phyloP scores from a whole-genome alignment of 1,140 invertebrate species.

The Drosophila dunni region DNA sequence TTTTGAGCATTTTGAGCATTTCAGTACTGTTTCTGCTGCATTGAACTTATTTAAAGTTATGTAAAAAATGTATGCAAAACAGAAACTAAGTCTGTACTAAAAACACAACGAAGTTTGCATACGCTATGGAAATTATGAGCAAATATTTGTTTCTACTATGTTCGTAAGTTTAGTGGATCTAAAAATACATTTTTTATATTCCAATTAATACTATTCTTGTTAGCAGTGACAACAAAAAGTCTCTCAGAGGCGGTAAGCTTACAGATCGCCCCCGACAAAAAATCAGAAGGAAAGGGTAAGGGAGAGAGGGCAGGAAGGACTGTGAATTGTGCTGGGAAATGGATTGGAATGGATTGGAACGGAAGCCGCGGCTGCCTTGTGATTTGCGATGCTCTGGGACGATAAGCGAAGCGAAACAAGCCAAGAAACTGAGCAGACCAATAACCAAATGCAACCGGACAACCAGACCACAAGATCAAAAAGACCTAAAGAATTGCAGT shows the following conservation, averaged over 20 bases:
- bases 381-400: conserved; percentile 48
- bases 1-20: conserved; percentile 5
- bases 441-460: not conserved
- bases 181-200: too few relatives aligned
- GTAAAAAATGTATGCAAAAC: conserved; percentile 53
- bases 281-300: conserved; percentile 7
- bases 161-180: too few relatives aligned
- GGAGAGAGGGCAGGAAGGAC: not conserved
- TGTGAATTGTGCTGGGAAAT: not conserved
- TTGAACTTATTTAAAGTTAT: conserved; percentile 80
- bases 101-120: not conserved
- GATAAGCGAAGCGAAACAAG: conserved; percentile 47
- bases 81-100: not conserved
- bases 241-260: not conserved
- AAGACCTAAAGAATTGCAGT: conserved; percentile 27
- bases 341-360: conserved; percentile 42
- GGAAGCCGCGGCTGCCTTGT: conserved; percentile 58
- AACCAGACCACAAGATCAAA: conserved; percentile 1
- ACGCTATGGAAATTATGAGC: not conserved
- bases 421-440: conserved; percentile 1
- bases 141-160: too few relatives aligned
- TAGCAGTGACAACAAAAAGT: not conserved
- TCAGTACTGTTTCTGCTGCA: conserved; percentile 11
- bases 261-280: conserved; percentile 62
- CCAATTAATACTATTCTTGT: not conserved